phyloP scores from a whole-genome alignment of 2,888 invertebrate species.

The Synergus japonicus region DNA sequence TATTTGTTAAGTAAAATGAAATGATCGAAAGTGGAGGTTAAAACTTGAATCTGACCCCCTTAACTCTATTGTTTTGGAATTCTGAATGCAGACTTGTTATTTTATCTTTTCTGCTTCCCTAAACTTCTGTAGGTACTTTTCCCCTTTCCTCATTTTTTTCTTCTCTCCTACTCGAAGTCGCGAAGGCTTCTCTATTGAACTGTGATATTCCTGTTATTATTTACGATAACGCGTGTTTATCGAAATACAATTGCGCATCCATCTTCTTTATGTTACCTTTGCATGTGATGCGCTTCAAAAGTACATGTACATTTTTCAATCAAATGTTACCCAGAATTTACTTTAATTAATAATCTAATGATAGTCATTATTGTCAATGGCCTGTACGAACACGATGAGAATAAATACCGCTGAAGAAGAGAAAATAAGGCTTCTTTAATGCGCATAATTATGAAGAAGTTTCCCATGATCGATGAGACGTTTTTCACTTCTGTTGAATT shows the following conservation, averaged over 20 bases:
- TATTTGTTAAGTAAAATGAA: no score
- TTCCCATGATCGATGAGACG: neutral
- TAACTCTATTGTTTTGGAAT: neutral
- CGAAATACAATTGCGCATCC: conserved; percentile 46
- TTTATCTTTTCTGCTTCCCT: conserved; percentile 27
- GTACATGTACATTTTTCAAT: conserved; percentile 27
- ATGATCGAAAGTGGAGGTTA: no score
- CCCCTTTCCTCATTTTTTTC: conserved; percentile 33
- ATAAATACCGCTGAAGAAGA: neutral
- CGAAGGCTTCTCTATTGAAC: conserved; percentile 63
- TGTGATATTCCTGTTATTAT: conserved; percentile 67
- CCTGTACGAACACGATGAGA: neutral
- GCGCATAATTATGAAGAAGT: no score
- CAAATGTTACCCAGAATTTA: neutral
- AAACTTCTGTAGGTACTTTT: neutral
- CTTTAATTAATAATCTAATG: neutral
- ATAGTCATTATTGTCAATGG: neutral
- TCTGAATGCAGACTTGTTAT: neutral
- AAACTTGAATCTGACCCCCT: no score
- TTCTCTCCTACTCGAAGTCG: conserved; percentile 47
- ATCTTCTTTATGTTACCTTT: conserved; percentile 50
- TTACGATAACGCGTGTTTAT: conserved; percentile 49
- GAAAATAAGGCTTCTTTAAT: neutral
- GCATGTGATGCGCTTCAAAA: conserved; percentile 47
- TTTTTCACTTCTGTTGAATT: neutral